phyloP scores from a whole-genome alignment of 2,888 invertebrate species.

The Ceriagrion tenellum region DNA sequence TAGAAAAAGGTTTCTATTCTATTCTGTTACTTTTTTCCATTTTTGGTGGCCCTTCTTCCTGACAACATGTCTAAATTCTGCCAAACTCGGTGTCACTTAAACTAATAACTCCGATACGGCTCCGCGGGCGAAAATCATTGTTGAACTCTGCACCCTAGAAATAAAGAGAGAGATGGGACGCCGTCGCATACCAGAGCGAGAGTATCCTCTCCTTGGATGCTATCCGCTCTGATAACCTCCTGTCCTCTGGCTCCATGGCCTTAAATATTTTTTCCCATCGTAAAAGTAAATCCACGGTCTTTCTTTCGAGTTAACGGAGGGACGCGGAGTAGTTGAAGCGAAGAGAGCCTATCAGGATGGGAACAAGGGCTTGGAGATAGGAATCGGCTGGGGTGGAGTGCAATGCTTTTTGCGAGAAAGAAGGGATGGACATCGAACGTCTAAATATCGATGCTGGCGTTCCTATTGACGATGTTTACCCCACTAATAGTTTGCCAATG shows the following conservation, averaged over 20 bases:
- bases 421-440: no score
- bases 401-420: not conserved
- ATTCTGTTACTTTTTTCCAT: no score
- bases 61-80: no score
- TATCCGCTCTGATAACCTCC: not conserved
- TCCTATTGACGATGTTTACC: no score
- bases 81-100: not conserved
- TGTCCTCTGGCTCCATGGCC: not conserved
- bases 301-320: not conserved
- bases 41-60: no score
- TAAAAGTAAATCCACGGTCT: not conserved
- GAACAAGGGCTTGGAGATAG: not conserved
- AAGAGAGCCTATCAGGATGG: not conserved
- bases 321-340: not conserved
- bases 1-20: no score
- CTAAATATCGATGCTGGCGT: no score
- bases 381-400: not conserved
- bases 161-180: not conserved
- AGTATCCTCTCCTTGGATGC: not conserved
- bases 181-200: not conserved
- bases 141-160: not conserved
- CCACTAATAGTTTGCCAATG: no score
- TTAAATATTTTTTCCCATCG: not conserved
- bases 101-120: not conserved
- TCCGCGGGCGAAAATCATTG: not conserved